phyloP scores from a whole-genome alignment of 2,888 invertebrate species.

The Liopterus haemorrhoidalis region DNA sequence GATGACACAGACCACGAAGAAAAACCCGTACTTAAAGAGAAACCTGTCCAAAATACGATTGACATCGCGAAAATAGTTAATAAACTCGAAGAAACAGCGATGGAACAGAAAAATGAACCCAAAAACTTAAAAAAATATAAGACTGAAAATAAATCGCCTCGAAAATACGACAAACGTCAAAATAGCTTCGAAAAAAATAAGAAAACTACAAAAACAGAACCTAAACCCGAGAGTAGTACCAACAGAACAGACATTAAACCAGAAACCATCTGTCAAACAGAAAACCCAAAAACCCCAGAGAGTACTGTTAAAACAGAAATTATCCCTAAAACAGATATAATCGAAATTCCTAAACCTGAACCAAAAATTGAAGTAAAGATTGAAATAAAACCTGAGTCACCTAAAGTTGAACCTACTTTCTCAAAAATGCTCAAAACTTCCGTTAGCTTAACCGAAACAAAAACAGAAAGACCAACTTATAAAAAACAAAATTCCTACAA shows the following conservation, averaged over 20 bases:
- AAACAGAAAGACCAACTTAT: background rate
- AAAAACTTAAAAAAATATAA: constrained; percentile 5
- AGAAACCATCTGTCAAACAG: background rate
- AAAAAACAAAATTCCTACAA: background rate
- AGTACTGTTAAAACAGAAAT: background rate
- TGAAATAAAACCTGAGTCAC: background rate
- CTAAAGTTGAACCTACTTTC: background rate
- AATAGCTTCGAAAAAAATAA: constrained; percentile 9
- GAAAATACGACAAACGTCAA: constrained; percentile 18
- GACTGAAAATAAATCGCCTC: constrained; percentile 6
- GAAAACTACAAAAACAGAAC: constrained; percentile 13
- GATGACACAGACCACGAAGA: constrained; percentile 12
- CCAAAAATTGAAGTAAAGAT: background rate
- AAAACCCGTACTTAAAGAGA: background rate
- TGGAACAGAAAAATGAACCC: constrained; percentile 36
- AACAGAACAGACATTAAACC: background rate
- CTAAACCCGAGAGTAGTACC: constrained; percentile 14
- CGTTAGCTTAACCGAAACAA: background rate
- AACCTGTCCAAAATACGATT: constrained; percentile 34
- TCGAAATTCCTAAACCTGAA: background rate
- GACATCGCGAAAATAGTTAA: constrained; percentile 44
- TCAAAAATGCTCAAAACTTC: background rate
- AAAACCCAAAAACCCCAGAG: background rate
- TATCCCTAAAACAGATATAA: background rate
- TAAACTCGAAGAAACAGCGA: constrained; percentile 45